Percentiles rank a stretch among this genome's conserved stretches.
phyloP scores from a whole-genome alignment of 2,888 invertebrate genomes.

The Diploptera punctata region DNA sequence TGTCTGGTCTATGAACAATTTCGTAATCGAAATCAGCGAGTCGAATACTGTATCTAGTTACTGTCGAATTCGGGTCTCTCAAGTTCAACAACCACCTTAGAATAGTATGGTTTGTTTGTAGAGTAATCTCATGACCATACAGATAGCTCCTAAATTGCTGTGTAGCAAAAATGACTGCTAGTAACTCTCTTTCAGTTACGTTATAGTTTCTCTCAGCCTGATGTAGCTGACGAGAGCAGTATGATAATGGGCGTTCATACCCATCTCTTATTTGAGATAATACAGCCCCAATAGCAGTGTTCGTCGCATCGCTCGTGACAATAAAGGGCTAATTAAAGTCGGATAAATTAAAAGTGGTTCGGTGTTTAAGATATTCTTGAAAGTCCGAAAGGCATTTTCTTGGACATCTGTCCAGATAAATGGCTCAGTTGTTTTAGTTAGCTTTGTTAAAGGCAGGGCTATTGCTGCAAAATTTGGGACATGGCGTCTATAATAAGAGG shows the following conservation, averaged over 20 bases:
- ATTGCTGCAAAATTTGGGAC: neutral
- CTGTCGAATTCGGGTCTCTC: constrained; percentile 36
- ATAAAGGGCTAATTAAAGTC: constrained; percentile 32
- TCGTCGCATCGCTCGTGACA: constrained; percentile 41
- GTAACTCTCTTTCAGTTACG: constrained; percentile 38
- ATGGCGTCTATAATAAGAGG: neutral
- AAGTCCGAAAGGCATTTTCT: neutral
- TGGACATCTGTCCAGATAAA: neutral
- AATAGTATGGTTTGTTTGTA: constrained; percentile 42
- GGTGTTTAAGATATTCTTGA: neutral
- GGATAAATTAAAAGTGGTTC: neutral
- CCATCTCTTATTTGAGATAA: constrained; percentile 30
- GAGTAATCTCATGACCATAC: constrained; percentile 36
- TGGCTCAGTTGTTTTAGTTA: neutral
- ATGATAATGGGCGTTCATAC: constrained; percentile 41
- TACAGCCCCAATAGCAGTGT: constrained; percentile 38
- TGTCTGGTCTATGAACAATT: constrained; percentile 41
- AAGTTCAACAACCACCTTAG: constrained; percentile 38
- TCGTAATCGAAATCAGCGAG: constrained; percentile 35
- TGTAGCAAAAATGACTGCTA: constrained; percentile 37
- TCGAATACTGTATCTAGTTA: constrained; percentile 39
- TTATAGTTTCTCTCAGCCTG: constrained; percentile 32
- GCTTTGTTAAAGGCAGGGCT: neutral
- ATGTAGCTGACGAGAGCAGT: constrained; percentile 37
- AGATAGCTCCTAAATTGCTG: constrained; percentile 24